These are phyloP conservation scores for Tachina fera DNA, from an alignment of 2,888 invertebrate species.

Conservation along the genomic window DNA sequence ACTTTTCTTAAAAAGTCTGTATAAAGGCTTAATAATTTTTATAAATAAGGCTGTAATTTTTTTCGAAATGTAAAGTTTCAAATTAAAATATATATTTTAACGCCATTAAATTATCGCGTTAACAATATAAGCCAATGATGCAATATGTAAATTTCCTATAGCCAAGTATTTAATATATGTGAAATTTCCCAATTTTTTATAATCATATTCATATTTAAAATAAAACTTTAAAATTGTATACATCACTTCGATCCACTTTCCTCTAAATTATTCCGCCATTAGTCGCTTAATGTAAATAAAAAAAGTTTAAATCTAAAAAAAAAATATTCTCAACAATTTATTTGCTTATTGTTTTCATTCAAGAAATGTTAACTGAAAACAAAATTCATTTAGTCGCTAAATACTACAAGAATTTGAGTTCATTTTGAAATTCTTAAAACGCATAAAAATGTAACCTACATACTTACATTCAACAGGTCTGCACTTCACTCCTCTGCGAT, in stretches of 20 bases:
- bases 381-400: slow-evolving; percentile 14
- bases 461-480: slow-evolving; percentile 54
- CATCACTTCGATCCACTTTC: slow-evolving; percentile 25
- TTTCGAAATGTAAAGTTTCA: too few relatives aligned
- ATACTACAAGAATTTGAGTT: slow-evolving; percentile 41
- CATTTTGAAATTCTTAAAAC: slow-evolving; percentile 58
- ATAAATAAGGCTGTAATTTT: too few relatives aligned
- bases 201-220: too few relatives aligned
- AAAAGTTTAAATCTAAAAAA: slow-evolving; percentile 1
- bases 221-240: neutral
- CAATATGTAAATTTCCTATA: too few relatives aligned
- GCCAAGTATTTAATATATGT: neutral
- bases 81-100: too few relatives aligned
- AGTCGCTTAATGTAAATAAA: neutral
- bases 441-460: slow-evolving; percentile 68
- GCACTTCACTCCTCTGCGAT: slow-evolving; percentile 56
- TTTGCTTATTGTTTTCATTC: slow-evolving; percentile 17
- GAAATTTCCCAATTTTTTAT: neutral
- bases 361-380: slow-evolving; percentile 11
- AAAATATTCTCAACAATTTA: slow-evolving; percentile 11
- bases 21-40: too few relatives aligned
- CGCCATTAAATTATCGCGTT: too few relatives aligned
- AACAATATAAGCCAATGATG: too few relatives aligned
- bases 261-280: too few relatives aligned
- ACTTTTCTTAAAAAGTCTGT: too few relatives aligned